Evolutionary conservation across 2,888 invertebrate species (phyloP), one percentile per base, ranked within the genome.

Genomic region (Stenolophus ochropezus): DNA sequence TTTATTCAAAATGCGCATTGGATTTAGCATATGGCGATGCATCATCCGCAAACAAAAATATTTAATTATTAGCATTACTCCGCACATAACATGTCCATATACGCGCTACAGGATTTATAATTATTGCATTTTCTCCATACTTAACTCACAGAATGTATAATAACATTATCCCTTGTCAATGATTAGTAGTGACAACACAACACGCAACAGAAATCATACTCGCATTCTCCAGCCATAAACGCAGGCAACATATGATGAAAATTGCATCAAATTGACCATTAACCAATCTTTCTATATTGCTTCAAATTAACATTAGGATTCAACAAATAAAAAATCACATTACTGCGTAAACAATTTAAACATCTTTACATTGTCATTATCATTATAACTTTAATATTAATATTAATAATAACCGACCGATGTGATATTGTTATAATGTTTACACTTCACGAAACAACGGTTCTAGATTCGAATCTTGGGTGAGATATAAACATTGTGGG

Each of bases 111-210:
- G n/a, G 61, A 61, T 61, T 61, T 61, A 61, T 61, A 61, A 61
- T 23, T 61, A 61, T 61, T 61, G 23, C 61, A 61, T 23, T 61
- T 61, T 25, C 61, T 23, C 61, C 42, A 77, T 77, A 77, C 49
- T 58, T 77, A 42, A 58, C 14, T 33, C 42, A 47, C 16, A 16
- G 56, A 27, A 77, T 77, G 49, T 77, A 58, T 77, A 77, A 77
- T 77, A 77, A 77, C 58, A 77, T 56, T 77, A 42, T 56, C 33
- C 58, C 20, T 42, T 77, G 76, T 58, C 76, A 77, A 27, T 58
- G 76, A 77, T 77, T 77, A 61, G 18, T 58, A 21, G 58, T 77
- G 76, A 58, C 76, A 77, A 33, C 18, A 3, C 20, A 2, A 51
- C 53, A 77, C 58, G 76, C 33, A 58, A 56, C 23, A 42, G 11